Conservation (phyloP, 2,113 vertebrate genomes). For the Cyanoramphus novaezelandiae region DNA sequence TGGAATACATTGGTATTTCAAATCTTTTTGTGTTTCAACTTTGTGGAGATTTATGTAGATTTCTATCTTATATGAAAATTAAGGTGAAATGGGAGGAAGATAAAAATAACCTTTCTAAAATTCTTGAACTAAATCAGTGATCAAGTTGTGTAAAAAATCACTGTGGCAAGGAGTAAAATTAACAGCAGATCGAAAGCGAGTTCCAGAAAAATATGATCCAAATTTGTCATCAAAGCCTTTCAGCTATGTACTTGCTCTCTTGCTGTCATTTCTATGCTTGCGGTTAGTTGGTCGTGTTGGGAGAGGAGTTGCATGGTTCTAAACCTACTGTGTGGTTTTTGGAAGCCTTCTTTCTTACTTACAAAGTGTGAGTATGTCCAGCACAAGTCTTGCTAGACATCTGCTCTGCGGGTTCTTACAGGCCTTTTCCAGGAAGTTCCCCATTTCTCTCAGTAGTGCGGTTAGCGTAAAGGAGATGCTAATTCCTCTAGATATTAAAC, state of each 20-base stretch:
- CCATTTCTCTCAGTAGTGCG: neutral
- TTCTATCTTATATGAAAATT: neutral
- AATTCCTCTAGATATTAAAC: neutral
- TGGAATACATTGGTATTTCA: neutral
- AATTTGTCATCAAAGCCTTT: neutral
- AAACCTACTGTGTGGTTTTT: neutral
- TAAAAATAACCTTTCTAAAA: neutral
- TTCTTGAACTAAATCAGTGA: neutral
- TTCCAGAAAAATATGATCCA: neutral
- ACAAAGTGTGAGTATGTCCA: neutral
- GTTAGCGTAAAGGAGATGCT: neutral
- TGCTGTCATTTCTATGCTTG: neutral
- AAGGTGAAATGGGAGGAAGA: neutral
- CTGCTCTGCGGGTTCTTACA: neutral
- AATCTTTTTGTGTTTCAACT: neutral
- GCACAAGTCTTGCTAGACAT: neutral
- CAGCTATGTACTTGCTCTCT: accelerated
- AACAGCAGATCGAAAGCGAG: neutral
- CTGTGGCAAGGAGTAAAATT: neutral
- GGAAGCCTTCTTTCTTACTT: neutral
- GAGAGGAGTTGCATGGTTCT: neutral
- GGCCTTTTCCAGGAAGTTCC: neutral
- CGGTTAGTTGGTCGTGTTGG: accelerated
- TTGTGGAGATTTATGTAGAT: neutral
- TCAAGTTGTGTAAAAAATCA: neutral